Percentiles rank a stretch among this genome's conserved stretches.
phyloP scores from a whole-genome alignment of 2,113 vertebrate genomes.

The Neopipo cinnamomea region DNA sequence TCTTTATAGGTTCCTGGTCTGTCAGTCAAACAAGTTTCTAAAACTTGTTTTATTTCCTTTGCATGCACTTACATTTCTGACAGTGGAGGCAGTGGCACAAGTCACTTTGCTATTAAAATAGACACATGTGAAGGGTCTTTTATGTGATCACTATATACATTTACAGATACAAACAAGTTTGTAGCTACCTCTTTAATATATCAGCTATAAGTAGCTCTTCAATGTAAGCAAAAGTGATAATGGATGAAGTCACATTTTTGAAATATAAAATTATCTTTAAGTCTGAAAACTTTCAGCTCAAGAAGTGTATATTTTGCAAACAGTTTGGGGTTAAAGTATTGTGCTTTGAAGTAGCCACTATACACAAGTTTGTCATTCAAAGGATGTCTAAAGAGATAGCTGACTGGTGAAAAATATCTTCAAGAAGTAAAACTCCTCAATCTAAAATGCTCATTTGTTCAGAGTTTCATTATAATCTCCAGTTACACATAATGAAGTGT shows the following conservation, averaged over 20 bases:
- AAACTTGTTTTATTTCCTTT: conserved; percentile 23
- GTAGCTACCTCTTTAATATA: conserved; percentile 39
- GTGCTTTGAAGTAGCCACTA: conserved; percentile 72
- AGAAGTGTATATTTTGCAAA: conserved; percentile 49
- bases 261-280: conserved; percentile 68
- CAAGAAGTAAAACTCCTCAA: conserved; percentile 22
- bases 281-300: conserved; percentile 65
- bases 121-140: neutral
- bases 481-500: neutral
- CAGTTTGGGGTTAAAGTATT: conserved; percentile 64
- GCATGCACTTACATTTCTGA: conserved; percentile 37
- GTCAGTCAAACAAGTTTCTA: neutral
- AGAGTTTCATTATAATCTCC: neutral
- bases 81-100: neutral
- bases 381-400: conserved; percentile 50
- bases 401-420: conserved; percentile 33
- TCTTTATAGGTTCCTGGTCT: neutral
- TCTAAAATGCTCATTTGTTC: conserved; percentile 48
- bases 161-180: neutral
- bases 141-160: neutral
- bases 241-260: conserved; percentile 42
- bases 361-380: conserved; percentile 53
- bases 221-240: conserved; percentile 50
- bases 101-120: conserved; percentile 50
- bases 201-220: neutral